phyloP scores from a whole-genome alignment of 23 tunicate genomes.

The Phallusia fumigata region DNA sequence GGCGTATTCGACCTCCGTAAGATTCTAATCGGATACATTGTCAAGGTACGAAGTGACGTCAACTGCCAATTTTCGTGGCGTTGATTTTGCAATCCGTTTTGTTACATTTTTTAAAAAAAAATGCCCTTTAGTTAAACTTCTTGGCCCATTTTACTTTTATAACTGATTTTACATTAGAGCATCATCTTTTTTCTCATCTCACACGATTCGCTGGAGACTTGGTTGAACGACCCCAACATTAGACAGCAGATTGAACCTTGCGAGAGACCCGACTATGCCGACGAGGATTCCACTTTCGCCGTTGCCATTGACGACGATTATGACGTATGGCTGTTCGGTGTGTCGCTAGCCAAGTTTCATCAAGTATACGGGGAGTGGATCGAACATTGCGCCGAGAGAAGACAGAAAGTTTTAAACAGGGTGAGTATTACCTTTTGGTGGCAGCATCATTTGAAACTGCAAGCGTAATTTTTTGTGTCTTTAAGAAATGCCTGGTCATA shows the following conservation, averaged over 20 bases:
- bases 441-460: too few relatives aligned
- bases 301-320: constrained; percentile 85
- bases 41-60: constrained; percentile 16
- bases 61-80: too few relatives aligned
- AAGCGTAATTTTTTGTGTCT: too few relatives aligned
- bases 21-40: constrained; percentile 29
- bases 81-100: too few relatives aligned
- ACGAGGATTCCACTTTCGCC: constrained; percentile 63
- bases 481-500: too few relatives aligned
- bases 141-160: too few relatives aligned
- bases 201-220: constrained; percentile 70
- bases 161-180: constrained; percentile 47
- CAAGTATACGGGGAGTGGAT: constrained; percentile 74
- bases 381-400: constrained; percentile 30
- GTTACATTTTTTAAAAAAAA: too few relatives aligned
- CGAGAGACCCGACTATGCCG: constrained; percentile 73
- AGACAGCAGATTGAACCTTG: constrained; percentile 29
- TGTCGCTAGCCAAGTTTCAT: constrained; percentile 57
- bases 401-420: neutral
- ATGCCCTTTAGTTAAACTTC: too few relatives aligned
- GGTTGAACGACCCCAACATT: constrained; percentile 53
- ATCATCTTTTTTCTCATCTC: constrained; percentile 65
- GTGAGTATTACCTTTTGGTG: too few relatives aligned
- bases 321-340: constrained; percentile 63
- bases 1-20: constrained; percentile 90